These are phyloP conservation scores for Misgurnus mizolepis DNA, from an alignment of 2,113 vertebrate genomes.

Conservation along the genomic window DNA sequence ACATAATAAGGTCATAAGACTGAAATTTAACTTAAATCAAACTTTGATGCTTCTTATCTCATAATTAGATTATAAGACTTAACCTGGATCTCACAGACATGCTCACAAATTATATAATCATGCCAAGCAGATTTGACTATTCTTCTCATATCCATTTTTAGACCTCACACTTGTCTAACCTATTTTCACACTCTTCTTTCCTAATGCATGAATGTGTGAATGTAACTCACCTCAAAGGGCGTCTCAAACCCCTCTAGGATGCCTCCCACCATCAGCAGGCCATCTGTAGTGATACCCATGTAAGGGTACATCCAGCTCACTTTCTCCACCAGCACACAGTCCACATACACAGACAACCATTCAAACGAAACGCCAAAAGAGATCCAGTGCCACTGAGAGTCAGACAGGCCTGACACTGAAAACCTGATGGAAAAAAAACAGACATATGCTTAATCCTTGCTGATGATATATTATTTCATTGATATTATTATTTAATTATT, in stretches of 20 bases:
- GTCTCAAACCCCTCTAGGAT: constrained; percentile 75
- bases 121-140: too few species aligned
- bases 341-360: constrained; percentile 75
- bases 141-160: too few species aligned
- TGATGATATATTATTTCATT: background rate
- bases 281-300: constrained; percentile 74
- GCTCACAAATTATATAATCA: too few species aligned
- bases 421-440: constrained; percentile 66
- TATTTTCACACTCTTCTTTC: background rate
- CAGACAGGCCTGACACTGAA: constrained; percentile 65
- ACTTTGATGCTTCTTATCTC: too few species aligned
- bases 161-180: too few species aligned
- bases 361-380: constrained; percentile 74
- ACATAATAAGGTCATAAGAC: too few species aligned
- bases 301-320: constrained; percentile 77
- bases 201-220: background rate
- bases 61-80: too few species aligned
- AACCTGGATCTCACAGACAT: too few species aligned
- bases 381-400: constrained; percentile 77
- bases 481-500: background rate
- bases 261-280: constrained; percentile 77
- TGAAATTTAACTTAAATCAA: too few species aligned
- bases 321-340: constrained; percentile 79
- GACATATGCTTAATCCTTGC: background rate
- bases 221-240: constrained; percentile 76